These are phyloP conservation scores for Acropora yongei DNA, from an alignment of 64 coral and sea anemone genomes.

Conservation along the genomic window DNA sequence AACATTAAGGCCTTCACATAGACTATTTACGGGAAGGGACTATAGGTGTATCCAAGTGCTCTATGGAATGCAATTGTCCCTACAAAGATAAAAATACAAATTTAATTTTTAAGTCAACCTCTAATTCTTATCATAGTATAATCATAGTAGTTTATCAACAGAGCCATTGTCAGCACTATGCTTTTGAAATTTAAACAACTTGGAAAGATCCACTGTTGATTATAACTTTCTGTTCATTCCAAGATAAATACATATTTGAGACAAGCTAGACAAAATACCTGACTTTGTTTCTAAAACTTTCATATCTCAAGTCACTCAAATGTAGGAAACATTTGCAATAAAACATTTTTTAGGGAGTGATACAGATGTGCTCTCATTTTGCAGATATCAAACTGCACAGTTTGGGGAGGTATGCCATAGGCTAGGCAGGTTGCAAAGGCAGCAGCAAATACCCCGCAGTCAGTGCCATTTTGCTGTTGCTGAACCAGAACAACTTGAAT, in stretches of 20 bases:
- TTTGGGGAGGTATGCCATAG: constrained; percentile 23
- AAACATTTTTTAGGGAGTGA: constrained; percentile 25
- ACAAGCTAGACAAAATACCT: not conserved
- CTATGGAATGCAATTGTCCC: too few species aligned
- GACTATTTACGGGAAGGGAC: too few species aligned
- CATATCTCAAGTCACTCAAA: not conserved
- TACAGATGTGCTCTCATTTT: constrained; percentile 42
- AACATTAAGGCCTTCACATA: too few species aligned
- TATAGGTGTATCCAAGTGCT: too few species aligned
- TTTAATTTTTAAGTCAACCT: too few species aligned
- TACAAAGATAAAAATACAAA: too few species aligned
- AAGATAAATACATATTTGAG: constrained; percentile 3
- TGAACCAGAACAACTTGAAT: constrained; percentile 45
- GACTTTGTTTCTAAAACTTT: not conserved
- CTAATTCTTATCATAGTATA: too few species aligned
- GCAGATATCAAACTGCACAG: constrained; percentile 38
- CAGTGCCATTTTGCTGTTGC: constrained; percentile 33
- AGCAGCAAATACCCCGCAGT: constrained; percentile 51
- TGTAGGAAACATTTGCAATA: constrained; percentile 20
- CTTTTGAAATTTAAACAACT: not conserved
- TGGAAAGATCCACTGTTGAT: not conserved
- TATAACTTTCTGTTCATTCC: constrained; percentile 10
- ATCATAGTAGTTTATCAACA: not conserved
- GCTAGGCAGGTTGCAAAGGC: constrained; percentile 42
- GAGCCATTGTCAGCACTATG: constrained; percentile 2